Evolutionary conservation across 2,797 vertebrate genomes (phyloP).

Genomic region (Dromococcyx pavoninus): DNA sequence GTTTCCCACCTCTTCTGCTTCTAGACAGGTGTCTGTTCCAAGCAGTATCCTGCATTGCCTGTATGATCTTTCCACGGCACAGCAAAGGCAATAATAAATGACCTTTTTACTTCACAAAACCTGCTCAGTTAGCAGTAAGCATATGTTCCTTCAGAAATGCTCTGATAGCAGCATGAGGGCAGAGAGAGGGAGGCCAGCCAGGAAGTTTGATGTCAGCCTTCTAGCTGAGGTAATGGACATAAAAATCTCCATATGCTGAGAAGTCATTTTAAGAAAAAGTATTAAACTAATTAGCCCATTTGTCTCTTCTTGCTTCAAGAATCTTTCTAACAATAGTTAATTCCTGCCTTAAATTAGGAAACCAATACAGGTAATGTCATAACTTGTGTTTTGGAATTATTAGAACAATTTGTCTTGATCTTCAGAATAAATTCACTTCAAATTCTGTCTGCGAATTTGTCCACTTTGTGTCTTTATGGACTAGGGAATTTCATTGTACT

Average conservation of each 20-base stretch:
- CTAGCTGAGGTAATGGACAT: conserved; percentile 40
- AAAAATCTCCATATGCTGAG: conserved; percentile 7
- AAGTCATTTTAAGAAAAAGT: not conserved
- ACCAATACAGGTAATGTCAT: not conserved
- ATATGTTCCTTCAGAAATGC: not conserved
- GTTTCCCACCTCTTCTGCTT: not conserved
- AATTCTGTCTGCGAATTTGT: not conserved
- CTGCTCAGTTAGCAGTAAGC: not conserved
- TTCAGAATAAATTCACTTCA: not conserved
- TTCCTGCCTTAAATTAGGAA: not conserved
- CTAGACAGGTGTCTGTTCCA: not conserved
- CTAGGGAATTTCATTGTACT: rapidly evolving
- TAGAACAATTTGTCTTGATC: not conserved
- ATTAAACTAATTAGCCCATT: conserved; percentile 17
- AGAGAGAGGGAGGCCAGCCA: not conserved
- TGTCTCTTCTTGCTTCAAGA: not conserved
- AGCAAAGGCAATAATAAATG: not conserved
- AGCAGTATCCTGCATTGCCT: not conserved
- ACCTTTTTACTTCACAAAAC: not conserved
- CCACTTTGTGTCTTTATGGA: not conserved
- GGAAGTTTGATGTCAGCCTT: conserved; percentile 35
- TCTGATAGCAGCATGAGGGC: not conserved
- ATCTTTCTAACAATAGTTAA: not conserved
- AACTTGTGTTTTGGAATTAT: not conserved
- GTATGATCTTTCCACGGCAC: rapidly evolving